Evolutionary conservation across 2,888 invertebrate species (phyloP), one percentile per base, ranked within the genome.

Genomic region (Nephrotoma flavescens): DNA sequence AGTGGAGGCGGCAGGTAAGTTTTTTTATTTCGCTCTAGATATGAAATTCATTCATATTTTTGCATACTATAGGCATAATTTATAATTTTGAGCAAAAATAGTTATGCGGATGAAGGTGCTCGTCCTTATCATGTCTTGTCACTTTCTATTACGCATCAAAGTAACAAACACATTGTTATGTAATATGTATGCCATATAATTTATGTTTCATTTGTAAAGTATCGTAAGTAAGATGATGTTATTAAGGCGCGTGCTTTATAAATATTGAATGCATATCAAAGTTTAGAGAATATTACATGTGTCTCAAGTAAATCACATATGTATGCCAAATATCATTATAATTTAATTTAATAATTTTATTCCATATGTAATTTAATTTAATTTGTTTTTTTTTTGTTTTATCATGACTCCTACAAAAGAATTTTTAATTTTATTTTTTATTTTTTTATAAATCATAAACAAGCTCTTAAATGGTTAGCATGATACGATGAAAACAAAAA

Each of bases 1-100:
- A 88, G 87, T 88, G 88, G 88, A 88, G 88, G 87, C 87, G 88
- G 86, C 88, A 88, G 88, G 88, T 88, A 88, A 88, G 88, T 88
- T 87, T 86, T 42, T 83, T 41, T 9, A 57, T 15, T 57, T 71
- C 71, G 71, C 71, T 71, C 71, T 71, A 71, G 31, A 71, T 71
- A 85, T 71, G 41, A 86, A 86, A 86, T 71, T 44, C 42, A 45
- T 31, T 45, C 6, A 45, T 15, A 44, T n/a, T 42, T 44, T 44
- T 85, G 42, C 42, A 44, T 44, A 41, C 41, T 41, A 19, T 31
- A 31, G 31, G 71, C 71, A 31, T 71, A 31, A 31, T 71, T 71
- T 71, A 71, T 71, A 9, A 71, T 71, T 52, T 71, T 71, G 71
- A 71, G 71, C 31, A 71, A 19, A 31, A 31, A 57, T 71, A 71